These are phyloP conservation scores for Drosophila prostipennis DNA, from an alignment of 2,888 invertebrate species.

Conservation along the genomic window DNA sequence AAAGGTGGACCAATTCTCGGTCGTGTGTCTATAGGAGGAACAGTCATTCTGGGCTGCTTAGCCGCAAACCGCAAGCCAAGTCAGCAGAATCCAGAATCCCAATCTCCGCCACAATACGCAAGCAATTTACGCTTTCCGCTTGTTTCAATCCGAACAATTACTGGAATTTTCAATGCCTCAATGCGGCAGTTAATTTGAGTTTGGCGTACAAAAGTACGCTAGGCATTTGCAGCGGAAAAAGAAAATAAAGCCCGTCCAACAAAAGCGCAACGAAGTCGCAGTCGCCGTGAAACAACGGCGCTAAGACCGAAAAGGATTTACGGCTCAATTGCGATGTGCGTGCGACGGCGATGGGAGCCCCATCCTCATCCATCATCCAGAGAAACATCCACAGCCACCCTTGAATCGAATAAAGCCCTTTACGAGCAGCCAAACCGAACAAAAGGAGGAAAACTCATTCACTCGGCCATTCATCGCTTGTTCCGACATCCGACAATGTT, in stretches of 20 bases:
- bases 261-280: slow-evolving; percentile 58
- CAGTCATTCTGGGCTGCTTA: slow-evolving; percentile 3
- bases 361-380: not conserved
- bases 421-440: slow-evolving; percentile 52
- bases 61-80: slow-evolving; percentile 25
- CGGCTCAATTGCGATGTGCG: slow-evolving; percentile 82
- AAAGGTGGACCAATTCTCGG: slow-evolving; percentile 5
- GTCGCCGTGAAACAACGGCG: slow-evolving; percentile 64
- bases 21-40: not conserved
- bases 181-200: slow-evolving; percentile 69
- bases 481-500: slow-evolving; percentile 58
- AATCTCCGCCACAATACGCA: slow-evolving; percentile 58
- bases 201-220: slow-evolving; percentile 51
- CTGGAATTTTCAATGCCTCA: slow-evolving; percentile 49
- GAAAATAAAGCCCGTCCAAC: slow-evolving; percentile 39
- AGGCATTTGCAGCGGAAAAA: slow-evolving; percentile 32
- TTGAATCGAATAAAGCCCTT: slow-evolving; percentile 59
- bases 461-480: slow-evolving; percentile 48
- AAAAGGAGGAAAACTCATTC: slow-evolving; percentile 59
- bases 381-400: slow-evolving; percentile 51
- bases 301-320: slow-evolving; percentile 82
- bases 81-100: slow-evolving; percentile 20
- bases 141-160: slow-evolving; percentile 73
- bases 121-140: slow-evolving; percentile 76
- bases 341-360: slow-evolving; percentile 31